Evolutionary conservation across 2,113 vertebrate species (phyloP).

Genomic region (Salvelinus fontinalis): DNA sequence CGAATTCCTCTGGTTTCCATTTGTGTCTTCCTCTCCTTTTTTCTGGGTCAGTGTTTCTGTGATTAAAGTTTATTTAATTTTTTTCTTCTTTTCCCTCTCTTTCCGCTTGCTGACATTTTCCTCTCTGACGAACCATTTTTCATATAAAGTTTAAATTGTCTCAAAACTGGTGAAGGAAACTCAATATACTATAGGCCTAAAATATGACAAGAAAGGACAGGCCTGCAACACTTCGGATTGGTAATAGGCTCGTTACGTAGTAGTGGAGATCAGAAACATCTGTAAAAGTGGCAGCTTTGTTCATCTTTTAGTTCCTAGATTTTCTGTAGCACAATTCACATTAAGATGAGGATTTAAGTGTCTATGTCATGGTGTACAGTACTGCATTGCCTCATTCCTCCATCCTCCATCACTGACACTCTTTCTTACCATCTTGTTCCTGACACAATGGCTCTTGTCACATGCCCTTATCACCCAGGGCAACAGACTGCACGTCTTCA

Average conservation of each 20-base stretch:
- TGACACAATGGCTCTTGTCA: conserved; percentile 29
- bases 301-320: not conserved
- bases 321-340: not conserved
- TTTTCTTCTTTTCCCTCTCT: conserved; percentile 33
- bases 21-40: conserved; percentile 71
- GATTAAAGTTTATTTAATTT: conserved; percentile 64
- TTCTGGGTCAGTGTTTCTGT: conserved; percentile 75
- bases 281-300: not conserved
- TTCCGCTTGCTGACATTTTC: conserved; percentile 68
- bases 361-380: not conserved
- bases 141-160: conserved; percentile 51
- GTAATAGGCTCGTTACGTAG: not conserved
- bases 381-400: too few relatives aligned
- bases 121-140: conserved; percentile 40
- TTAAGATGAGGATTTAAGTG: not conserved
- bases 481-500: conserved; percentile 54
- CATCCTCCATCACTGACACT: conserved; percentile 2
- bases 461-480: conserved; percentile 50
- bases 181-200: not conserved
- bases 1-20: conserved; percentile 74
- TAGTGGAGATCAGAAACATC: not conserved
- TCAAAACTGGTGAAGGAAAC: conserved; percentile 42
- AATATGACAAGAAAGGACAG: not conserved
- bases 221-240: not conserved
- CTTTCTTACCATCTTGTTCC: conserved; percentile 38